Evolutionary conservation across 2,888 invertebrate species (phyloP), one percentile per base, ranked within the genome.

Genomic region (Cremastinae sp.): DNA sequence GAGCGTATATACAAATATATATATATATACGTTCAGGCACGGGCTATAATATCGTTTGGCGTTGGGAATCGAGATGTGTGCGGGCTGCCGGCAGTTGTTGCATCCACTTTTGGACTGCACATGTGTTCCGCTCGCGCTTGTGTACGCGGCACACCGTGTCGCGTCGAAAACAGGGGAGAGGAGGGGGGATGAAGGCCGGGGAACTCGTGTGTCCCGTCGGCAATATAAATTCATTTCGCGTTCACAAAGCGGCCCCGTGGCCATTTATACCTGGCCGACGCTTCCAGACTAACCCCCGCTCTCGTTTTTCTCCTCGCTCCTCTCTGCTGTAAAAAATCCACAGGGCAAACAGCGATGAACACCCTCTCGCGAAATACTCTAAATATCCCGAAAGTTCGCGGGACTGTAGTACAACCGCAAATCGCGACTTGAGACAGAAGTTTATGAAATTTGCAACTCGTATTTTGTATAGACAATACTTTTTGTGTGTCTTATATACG

Each of bases 261-360:
- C 85, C 89, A 88, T 88, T 87, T 88, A 87, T 88, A 88, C 86
- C 87, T 87, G 88, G 87, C 86, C 87, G 85, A 86, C 86, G 85
- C 87, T 86, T 28, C 85, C 84, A 83, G 84, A 81, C 81, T 83
- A 80, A 28, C 80, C 83, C 78, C 83, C 79, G 79, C 80, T 80
- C 28, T 28, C 28, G 28, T 28, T 28, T 28, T 81, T 81, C 81
- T 82, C 80, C 79, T 78, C 74, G 73, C 79, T 78, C 74, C 73
- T 71, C 80, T 77, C 78, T 79, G 71, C 77, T 61, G 75, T 75
- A 77, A 78, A 79, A 80, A 54, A 66, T 45, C 28, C 34, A 36
- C 34, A 54, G 5, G 2, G 2, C 36, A 45, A 34, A 66, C 14
- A 45, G 43, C 34, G 18, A 28, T 16, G 28, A 47, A 34, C 56